Base-by-base conservation (phyloP, 2,797 vertebrate species). In the Urophycis tenuis region DNA sequence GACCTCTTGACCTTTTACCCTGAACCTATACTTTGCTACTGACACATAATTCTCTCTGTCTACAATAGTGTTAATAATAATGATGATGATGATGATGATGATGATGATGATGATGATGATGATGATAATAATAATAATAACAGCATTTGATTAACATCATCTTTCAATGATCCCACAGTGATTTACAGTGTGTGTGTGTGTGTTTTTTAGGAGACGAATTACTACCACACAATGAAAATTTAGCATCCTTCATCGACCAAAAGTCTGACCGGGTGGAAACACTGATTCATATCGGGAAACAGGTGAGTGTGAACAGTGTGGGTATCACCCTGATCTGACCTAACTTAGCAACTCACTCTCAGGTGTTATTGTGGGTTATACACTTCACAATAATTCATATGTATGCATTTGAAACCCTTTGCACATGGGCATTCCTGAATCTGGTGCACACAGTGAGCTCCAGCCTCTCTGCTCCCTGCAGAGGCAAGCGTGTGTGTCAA, bases 181-280 rank as follows among this genome's bases (percentile, higher is more conserved):
- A 22, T 11, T n/a, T n/a, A 60, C 53, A 22, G 22, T 53, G 19
- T 53, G 49, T n/a, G 49, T 53, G 17, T 39, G 41, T 72, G 34
- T 75, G n/a, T n/a, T 60, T 15, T 73, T 70, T 80, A 96, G 95
- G 91, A 84, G 76, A 85, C 32, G 81, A 88, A 32, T 87, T 96
- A 8, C 88, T 96, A 0, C 78, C 85, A 0, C 69, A 35, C 0
- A 75, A 83, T n/a, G 81, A 91, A 25, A 85, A 93, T 10, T 72
- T 73, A 30, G 93, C 91, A 14, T 85, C 87, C 74, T 96, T 96
- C 78, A 88, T 94, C 53, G 85, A 90, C 0, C 87, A 88, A 81
- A 2, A 0, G 0, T 45, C 29, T 0, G 0, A 77, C 77, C 87
- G 83, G 36, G 90, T 85, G 82, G 77, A 81, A 15, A 94, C 94